Evolutionary conservation across 2,113 vertebrate genomes (phyloP).

Genomic region (Australoheros scitulus): DNA sequence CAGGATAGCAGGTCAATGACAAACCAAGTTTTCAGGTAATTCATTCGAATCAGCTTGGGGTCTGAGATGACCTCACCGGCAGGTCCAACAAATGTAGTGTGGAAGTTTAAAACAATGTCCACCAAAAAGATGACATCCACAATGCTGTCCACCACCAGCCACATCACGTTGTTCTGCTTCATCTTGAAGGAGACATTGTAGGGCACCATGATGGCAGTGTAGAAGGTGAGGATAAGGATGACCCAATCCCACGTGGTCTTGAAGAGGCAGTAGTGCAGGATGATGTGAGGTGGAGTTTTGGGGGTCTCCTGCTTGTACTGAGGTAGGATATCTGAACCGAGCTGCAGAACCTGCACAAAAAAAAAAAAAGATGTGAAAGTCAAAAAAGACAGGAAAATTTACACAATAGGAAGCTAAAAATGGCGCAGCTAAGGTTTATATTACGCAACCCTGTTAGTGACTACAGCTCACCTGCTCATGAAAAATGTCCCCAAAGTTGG

Average conservation of each 20-base stretch:
- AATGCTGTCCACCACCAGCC: constrained; percentile 98
- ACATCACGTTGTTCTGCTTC: constrained; percentile 98
- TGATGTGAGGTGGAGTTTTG: constrained; percentile 98
- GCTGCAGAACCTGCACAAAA: constrained; percentile 90
- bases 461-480: background rate
- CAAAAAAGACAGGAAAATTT: background rate
- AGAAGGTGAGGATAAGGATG: constrained; percentile 99
- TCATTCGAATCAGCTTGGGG: constrained; percentile 98
- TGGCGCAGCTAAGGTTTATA: background rate
- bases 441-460: background rate
- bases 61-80: constrained; percentile 98
- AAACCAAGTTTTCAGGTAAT: constrained; percentile 99
- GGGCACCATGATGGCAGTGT: constrained; percentile 99
- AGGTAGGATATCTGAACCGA: constrained; percentile 97
- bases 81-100: constrained; percentile 97
- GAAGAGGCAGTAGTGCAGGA: constrained; percentile 98
- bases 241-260: constrained; percentile 99
- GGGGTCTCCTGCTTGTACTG: constrained; percentile 99
- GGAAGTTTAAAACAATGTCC: constrained; percentile 98
- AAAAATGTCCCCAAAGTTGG: background rate
- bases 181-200: constrained; percentile 99
- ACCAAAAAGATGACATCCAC: constrained; percentile 99
- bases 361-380: background rate
- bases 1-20: constrained; percentile 98
- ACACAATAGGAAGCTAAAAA: background rate